Evolutionary conservation across 2,888 invertebrate genomes (phyloP), one percentile per base, ranked within the genome.

Genomic region (Orthosia gothica): DNA sequence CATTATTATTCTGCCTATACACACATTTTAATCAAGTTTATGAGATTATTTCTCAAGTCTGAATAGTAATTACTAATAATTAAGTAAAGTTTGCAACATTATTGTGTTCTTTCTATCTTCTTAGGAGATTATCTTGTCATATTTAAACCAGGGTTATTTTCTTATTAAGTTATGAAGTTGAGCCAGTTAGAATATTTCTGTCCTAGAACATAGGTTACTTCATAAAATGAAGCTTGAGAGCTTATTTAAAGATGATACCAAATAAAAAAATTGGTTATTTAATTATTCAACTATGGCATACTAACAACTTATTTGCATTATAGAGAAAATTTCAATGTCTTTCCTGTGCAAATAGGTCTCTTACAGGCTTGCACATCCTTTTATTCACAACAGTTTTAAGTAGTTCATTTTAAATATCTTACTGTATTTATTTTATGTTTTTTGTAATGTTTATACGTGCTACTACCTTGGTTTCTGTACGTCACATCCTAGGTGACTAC

Each of bases 31-130:
- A 5, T 47, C 7, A 4, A 32, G 18, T 61, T 23, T 26, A 16
- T 40, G 16, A 45, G 12, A 55, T 62, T 32, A 18, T 63, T 66
- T 26, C 49, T 71, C 20, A 32, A 55, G 15, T 47, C 11, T 20
- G 47, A 49, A 57, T 78, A 54, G 45, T 18, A 45, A 57, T 55
- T 55, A 23, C 7, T 47, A 11, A 23, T n/a, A 58, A 40, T 66
- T 40, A 57, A 18, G n/a, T 57, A 40, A 57, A 20, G 1, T 50
- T 49, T n/a, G 16, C 12, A 26, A 23, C 13, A 50, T 18, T 50
- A 9, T 45, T 16, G 54, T 49, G 9, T 20, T 20, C 2, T 47
- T 0, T 45, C 7, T 32, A 45, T 40, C 18, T 54, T 23, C 13
- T 9, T 16, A 16, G 9, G 9, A 15, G 11, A 45, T 12, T 40